Evolutionary conservation across 2,113 vertebrate genomes (phyloP), one percentile per base, ranked within the genome.

Genomic region (Perca flavescens): DNA sequence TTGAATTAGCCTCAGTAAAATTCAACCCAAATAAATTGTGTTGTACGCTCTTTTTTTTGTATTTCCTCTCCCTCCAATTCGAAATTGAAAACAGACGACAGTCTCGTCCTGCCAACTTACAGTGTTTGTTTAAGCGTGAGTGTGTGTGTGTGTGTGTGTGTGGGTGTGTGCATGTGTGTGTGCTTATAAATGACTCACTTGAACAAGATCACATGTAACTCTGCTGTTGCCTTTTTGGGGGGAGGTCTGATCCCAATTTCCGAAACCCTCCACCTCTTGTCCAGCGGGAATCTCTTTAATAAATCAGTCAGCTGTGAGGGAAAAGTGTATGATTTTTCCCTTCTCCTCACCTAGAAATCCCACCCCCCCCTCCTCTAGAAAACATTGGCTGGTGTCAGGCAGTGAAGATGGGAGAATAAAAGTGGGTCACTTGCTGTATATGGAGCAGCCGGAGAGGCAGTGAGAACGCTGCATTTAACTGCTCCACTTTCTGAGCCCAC

Each of bases 401-500:
- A 84, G 76, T 49, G 70, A 63, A 76, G 75, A 89, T 82, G 80
- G 58, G 57, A 77, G 70, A 70, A 40, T 65, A 72, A 79, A 94
- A 93, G 82, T 93, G 92, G 94, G 94, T 94, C 93, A 89, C 62
- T 79, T 9, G 74, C 88, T 90, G 88, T 91, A 95, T 91, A 50
- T 94, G 92, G 93, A 94, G 90, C 94, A 93, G 86, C 73, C 58
- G 10, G 81, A 89, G 85, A 89, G 85, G 88, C 86, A 87, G 85
- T 16, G 85, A 90, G 88, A 74, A 83, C 1, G 83, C 91, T 94
- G 88, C 94, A 90, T 94, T 94, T 95, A 95, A 94, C 93, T 95
- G 95, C 91, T 95, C 94, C 76, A 95, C 87, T 95, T 96, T 95
- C 87, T 58, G 82, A 88, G 79, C 82, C 65, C 89, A 80, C 79